Conservation (phyloP, 2,888 invertebrate species). For the Noctua pronuba region DNA sequence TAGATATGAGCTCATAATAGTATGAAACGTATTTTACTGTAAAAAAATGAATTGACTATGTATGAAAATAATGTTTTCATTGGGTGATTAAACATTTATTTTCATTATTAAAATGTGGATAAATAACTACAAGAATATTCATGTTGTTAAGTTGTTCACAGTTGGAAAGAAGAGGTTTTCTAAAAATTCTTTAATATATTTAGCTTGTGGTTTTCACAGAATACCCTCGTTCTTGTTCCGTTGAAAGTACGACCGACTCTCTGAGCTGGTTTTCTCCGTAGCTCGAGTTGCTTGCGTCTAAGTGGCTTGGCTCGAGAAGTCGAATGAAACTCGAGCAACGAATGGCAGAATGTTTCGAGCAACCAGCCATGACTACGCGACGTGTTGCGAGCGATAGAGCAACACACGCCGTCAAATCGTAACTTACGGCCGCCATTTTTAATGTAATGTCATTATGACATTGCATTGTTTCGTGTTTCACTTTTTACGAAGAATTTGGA, state of each 20-base stretch:
- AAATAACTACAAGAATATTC: neutral
- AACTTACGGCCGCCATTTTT: constrained; percentile 50
- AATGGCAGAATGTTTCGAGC: constrained; percentile 80
- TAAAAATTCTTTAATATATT: constrained; percentile 10
- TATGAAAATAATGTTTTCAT: neutral
- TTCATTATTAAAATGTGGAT: neutral
- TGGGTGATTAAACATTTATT: neutral
- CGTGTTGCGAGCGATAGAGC: constrained; percentile 40
- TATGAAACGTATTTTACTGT: constrained; percentile 7
- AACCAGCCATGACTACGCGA: constrained; percentile 76
- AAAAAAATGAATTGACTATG: neutral
- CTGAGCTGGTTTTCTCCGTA: constrained; percentile 40
- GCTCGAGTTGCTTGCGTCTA: constrained; percentile 34
- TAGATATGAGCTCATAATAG: constrained; percentile 18
- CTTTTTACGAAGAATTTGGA: constrained; percentile 13
- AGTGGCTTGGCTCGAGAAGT: constrained; percentile 35
- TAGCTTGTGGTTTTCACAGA: constrained; percentile 24
- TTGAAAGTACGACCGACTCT: constrained; percentile 35
- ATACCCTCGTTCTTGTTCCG: constrained; percentile 14
- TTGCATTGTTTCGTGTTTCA: constrained; percentile 34
- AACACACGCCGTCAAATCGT: constrained; percentile 34
- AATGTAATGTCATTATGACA: constrained; percentile 40
- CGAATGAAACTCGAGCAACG: constrained; percentile 52
- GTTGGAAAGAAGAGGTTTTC: neutral
- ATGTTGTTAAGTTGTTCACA: neutral